Evolutionary conservation across 1,140 invertebrate species (phyloP).

Genomic region (Cyclina sinensis): DNA sequence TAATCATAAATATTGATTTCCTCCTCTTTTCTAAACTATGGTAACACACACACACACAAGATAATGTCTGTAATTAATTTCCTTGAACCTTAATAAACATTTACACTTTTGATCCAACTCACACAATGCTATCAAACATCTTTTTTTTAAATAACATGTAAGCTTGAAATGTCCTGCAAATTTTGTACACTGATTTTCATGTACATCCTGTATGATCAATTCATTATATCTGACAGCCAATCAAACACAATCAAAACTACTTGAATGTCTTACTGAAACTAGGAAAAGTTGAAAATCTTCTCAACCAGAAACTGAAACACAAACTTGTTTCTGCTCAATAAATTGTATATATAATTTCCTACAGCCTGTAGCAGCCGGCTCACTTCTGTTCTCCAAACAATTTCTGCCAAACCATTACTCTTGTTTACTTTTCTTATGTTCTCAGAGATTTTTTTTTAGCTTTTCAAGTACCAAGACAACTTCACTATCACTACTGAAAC

Average conservation of each 20-base stretch:
- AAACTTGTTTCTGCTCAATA: not conserved
- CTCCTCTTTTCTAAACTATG: not conserved
- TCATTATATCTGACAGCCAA: too few relatives aligned
- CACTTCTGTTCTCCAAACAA: conserved; percentile 5
- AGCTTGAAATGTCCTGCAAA: too few relatives aligned
- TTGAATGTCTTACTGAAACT: too few relatives aligned
- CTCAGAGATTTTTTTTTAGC: not conserved
- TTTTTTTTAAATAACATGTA: too few relatives aligned
- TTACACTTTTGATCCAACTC: too few relatives aligned
- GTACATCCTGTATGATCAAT: too few relatives aligned
- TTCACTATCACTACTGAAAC: too few relatives aligned
- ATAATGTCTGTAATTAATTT: not conserved
- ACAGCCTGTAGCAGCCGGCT: not conserved
- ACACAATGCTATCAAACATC: too few relatives aligned
- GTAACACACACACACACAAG: too few relatives aligned
- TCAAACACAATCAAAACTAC: too few relatives aligned
- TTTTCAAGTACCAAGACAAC: too few relatives aligned
- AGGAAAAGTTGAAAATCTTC: not conserved
- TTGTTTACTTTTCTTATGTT: conserved; percentile 2
- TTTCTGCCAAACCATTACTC: conserved; percentile 9
- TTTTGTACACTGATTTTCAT: too few relatives aligned
- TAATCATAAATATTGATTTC: conserved; percentile 19
- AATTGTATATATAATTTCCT: conserved; percentile 29
- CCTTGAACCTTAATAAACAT: not conserved
- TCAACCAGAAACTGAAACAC: not conserved